Base-by-base conservation (phyloP, 2,888 invertebrate genomes). In the Pterobdella sp. region DNA sequence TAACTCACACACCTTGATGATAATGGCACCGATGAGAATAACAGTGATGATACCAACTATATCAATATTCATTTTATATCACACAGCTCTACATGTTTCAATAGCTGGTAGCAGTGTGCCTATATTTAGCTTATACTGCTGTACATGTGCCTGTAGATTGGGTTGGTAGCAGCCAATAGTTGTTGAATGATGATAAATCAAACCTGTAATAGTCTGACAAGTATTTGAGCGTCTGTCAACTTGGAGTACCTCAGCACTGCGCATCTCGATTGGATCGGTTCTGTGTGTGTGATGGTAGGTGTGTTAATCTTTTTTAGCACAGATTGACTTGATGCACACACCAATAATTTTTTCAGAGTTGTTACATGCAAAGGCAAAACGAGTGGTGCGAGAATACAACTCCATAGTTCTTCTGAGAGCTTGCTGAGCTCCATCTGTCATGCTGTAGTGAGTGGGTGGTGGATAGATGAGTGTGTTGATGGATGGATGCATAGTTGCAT, bases 401-500 rank as follows among this genome's bases (percentile, higher is more conserved):
- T 99, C 98, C 97, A 99, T 98, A 0, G 96, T 99, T 77, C 97
- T 88, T 31, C 98, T 88, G 72, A 98, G 85, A 0, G 98, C 98
- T 84, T 97, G 96, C 84, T 98, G 97, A 0, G 98, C 98, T 0
- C 96, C 96, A 79, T 96, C 96, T 0, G 98, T 98, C 98, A 99
- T 98, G 82, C 95, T 92, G 79, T 69, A 79, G 22, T 31, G 4
- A 65, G 65, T 35, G 29, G 26, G 60, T 56, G 29, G 34, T 14
- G 7, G 63, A 7, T 7, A n/a, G n/a, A 63, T 63, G 63, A 63
- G 52, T 42, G n/a, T 3, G 35, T 4, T 2, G 4, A 42, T 31
- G 1, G 22, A 69, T 69, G 34, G 29, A 10, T 67, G 35, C 10
- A 4, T 67, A 3, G 3, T 10, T 67, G 31, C 14, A 67, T 10